Evolutionary conservation across 2,797 vertebrate species (phyloP).

Genomic region (Chelidonichthys spinosus): DNA sequence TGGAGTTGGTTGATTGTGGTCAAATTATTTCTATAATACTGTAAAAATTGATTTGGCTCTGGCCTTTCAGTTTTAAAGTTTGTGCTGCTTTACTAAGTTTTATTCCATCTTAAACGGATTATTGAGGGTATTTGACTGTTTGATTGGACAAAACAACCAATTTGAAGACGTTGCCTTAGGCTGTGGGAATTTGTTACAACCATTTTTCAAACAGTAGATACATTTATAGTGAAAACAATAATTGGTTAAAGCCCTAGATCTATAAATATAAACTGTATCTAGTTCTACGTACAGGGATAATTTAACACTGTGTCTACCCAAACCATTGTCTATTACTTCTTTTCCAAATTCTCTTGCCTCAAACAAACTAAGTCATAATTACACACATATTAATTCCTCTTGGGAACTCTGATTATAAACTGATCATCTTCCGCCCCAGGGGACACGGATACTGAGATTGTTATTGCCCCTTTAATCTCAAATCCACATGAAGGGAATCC

Average conservation of each 20-base stretch:
- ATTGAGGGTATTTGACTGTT: not conserved
- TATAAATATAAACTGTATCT: not conserved
- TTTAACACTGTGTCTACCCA: not conserved
- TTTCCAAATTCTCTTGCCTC: conserved; percentile 5
- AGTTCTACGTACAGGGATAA: not conserved
- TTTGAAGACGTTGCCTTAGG: not conserved
- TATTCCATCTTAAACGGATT: not conserved
- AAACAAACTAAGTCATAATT: conserved; percentile 28
- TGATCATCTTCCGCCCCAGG: conserved; percentile 49
- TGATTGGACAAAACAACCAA: not conserved
- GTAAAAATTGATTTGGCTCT: too few species aligned
- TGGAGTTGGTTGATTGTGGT: not conserved
- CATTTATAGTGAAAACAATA: not conserved
- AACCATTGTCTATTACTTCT: conserved; percentile 11
- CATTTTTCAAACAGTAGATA: not conserved
- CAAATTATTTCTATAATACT: not conserved
- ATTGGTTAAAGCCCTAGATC: not conserved
- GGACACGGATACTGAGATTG: conserved; percentile 31
- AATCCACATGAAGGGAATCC: conserved; percentile 45
- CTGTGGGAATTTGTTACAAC: not conserved
- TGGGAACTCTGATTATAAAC: conserved; percentile 54
- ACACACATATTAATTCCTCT: conserved; percentile 46
- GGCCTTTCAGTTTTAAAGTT: not conserved
- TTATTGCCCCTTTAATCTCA: conserved; percentile 56
- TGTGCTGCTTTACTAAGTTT: not conserved